phyloP scores from a whole-genome alignment of 2,888 invertebrate species.

The Thereva unica region DNA sequence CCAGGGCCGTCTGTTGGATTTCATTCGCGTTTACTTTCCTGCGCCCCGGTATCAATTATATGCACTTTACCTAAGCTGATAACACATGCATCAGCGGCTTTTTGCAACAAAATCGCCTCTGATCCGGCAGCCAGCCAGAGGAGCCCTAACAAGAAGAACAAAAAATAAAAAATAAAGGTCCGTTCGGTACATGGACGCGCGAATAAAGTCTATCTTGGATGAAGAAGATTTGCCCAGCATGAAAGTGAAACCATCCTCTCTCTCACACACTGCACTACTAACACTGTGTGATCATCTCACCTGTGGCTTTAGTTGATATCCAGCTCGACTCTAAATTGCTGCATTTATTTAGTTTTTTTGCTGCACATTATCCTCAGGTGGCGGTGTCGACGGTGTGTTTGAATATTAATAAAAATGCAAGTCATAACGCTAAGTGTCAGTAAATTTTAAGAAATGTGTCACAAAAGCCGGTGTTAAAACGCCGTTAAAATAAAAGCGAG shows the following conservation, averaged over 20 bases:
- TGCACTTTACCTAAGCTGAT: conserved; percentile 34
- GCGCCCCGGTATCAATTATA: conserved; percentile 34
- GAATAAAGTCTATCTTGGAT: background rate
- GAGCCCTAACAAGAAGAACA: conserved; percentile 3
- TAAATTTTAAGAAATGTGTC: conserved; percentile 29
- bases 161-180: background rate
- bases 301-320: too few species aligned
- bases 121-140: background rate
- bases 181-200: background rate
- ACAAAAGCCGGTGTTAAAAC: conserved; percentile 19
- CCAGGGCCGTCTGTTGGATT: too few species aligned
- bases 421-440: conserved; percentile 30
- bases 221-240: background rate
- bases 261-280: too few species aligned
- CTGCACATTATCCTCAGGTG: too few species aligned
- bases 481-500: conserved; percentile 3
- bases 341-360: too few species aligned
- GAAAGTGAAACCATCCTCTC: too few species aligned
- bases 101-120: conserved; percentile 4
- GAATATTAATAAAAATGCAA: conserved; percentile 13
- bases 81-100: conserved; percentile 29
- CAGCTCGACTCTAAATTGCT: too few species aligned
- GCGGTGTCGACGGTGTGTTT: conserved; percentile 2
- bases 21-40: conserved; percentile 16
- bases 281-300: too few species aligned